Evolutionary conservation across 2,797 vertebrate species (phyloP), one percentile per base, ranked within the genome.

Genomic region (Spondyliosoma cantharus): DNA sequence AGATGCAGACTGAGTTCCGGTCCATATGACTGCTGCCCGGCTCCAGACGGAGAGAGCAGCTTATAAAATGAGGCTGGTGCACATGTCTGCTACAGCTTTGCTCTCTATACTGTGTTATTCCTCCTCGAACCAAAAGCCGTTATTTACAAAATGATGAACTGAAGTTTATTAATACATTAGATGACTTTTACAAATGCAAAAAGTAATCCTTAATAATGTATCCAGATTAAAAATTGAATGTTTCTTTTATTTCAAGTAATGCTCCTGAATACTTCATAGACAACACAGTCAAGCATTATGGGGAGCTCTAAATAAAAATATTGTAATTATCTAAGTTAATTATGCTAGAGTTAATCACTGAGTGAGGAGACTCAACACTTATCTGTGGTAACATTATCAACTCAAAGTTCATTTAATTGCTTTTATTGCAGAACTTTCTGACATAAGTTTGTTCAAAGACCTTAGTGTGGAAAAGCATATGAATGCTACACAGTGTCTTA

Each of bases 1-100:
- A 73, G 59, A 56, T 43, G 49, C 75, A 77, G 73, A 54, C 66
- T 54, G 60, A 69, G 71, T 57, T 61, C 46, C 58, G 32, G 53
- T 74, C 64, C 61, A 43, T 22, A 17, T 45, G 42, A 63, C 63
- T 29, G 57, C 65, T 58, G 71, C 49, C 19, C 53, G 60, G 46
- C 56, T 53, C 25, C 78, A 74, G 37, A 84, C 43, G 29, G 52
- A 63, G 48, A 45, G 25, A 48, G 71, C 37, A n/a, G 29, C 48
- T 56, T 16, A 71, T 49, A 16, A 43, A 59, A 32, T 58, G 27
- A 17, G 32, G 1, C 68, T 76, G n/a, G 29, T 78, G 24, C 16
- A 45, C 22, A 46, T 25, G 50, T 68, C 11, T 69, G 70, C 22
- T 63, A 32, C 32, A 53, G 53, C 50, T 27, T 57, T 43, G 15